Base-by-base conservation (phyloP, 2,888 invertebrate genomes). In the Matsumyia berberina region DNA sequence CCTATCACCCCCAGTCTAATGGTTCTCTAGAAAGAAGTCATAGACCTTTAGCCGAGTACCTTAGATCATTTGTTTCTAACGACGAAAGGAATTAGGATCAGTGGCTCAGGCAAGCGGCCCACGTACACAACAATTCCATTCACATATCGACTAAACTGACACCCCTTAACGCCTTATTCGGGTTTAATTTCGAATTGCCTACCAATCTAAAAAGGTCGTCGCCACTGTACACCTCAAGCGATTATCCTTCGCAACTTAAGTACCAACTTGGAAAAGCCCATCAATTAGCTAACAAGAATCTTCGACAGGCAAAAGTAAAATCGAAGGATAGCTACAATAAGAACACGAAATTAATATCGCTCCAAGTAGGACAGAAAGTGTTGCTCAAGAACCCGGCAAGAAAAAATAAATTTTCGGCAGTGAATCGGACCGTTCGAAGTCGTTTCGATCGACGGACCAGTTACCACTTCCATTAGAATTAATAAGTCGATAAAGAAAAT, bases 61-160 rank as follows among this genome's bases (percentile, higher is more conserved):
- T 79, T 0, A 11, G 69, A 24, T 66, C 66, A 17, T 72, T 74
- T 29, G 66, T 37, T 0, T 35, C 55, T 0, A 70, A 79, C 24
- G 66, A 53, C 35, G 57, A 49, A 24, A 42, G 42, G 11, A 80
- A 73, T 29, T 80, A 76, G 86, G 86, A 83, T 11, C 72, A 86
- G 29, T 79, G 57, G 53, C 29, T 78, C 5, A 8, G 53, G 6
- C 19, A 42, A 11, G 76, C 74, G 0, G 64, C 72, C 64, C 77
- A 72, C 31, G 79, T 79, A 2, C 70, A 74, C 9, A 69, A 64
- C 37, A 74, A 70, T 29, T 39, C 19, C 6, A 17, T 53, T 9
- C 58, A 69, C n/a, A 29, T 44, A 0, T 31, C 64, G 5, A 58
- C 76, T 0, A 49, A 72, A 49, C 33, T 77, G 12, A 73, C 67